phyloP scores from a whole-genome alignment of 2,113 vertebrate genomes.

The Nothocercus nigrocapillus region DNA sequence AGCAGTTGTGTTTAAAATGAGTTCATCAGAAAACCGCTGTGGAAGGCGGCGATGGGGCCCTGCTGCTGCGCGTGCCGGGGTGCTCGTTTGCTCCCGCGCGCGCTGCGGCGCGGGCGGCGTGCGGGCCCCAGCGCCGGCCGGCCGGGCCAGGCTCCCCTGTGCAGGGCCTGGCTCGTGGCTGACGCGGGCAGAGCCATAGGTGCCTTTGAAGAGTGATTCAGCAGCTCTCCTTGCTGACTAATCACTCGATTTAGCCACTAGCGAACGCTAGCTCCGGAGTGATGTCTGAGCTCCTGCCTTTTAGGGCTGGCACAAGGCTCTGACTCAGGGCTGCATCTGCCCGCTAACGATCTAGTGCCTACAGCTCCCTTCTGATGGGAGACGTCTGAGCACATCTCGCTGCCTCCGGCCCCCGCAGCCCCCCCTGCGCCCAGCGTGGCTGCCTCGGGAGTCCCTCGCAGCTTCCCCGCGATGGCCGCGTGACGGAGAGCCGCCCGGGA shows the following conservation, averaged over 20 bases:
- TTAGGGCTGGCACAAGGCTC: constrained; percentile 62
- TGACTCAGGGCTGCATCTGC: constrained; percentile 66
- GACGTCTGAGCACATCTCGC: constrained; percentile 7
- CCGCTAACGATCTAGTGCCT: constrained; percentile 53
- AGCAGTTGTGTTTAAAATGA: neutral
- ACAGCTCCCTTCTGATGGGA: constrained; percentile 31
- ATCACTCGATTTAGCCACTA: constrained; percentile 71
- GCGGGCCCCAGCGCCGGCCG: too few relatives aligned
- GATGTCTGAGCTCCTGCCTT: constrained; percentile 68
- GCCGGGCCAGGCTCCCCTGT: too few relatives aligned
- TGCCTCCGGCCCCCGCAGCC: neutral
- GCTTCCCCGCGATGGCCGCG: neutral
- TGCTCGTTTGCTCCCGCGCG: too few relatives aligned
- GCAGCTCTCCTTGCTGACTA: constrained; percentile 70
- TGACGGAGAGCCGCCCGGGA: neutral
- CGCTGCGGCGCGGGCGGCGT: too few relatives aligned
- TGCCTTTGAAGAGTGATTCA: constrained; percentile 75
- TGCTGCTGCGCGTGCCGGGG: too few relatives aligned
- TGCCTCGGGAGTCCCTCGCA: neutral
- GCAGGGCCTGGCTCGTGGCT: constrained; percentile 12
- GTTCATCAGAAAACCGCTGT: neutral
- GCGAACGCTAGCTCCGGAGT: constrained; percentile 52
- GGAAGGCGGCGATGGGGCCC: neutral
- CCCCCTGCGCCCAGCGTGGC: neutral
- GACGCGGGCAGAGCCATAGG: constrained; percentile 71